These are phyloP conservation scores for Trichoplusia ni DNA, from an alignment of 1,140 invertebrate genomes.

Conservation along the genomic window DNA sequence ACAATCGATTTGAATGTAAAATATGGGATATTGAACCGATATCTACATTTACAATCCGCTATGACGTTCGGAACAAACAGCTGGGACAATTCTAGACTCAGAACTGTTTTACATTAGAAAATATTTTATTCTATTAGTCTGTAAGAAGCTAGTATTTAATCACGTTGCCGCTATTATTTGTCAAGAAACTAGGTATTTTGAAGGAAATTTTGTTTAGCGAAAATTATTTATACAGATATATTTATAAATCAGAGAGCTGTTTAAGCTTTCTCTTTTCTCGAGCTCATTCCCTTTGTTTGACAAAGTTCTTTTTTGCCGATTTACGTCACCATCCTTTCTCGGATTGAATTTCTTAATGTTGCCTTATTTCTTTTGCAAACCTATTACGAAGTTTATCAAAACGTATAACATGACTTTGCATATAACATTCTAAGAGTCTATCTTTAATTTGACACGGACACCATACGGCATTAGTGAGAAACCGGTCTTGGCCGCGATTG, in stretches of 20 bases:
- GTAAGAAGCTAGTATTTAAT: background rate
- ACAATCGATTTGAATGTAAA: constrained; percentile 39
- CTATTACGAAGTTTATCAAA: background rate
- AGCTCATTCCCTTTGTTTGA: no score
- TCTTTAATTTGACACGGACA: constrained; percentile 11
- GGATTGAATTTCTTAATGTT: background rate
- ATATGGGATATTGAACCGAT: constrained; percentile 39
- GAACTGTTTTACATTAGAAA: constrained; percentile 8
- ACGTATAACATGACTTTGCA: background rate
- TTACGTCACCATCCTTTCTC: no score
- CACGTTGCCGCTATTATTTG: background rate
- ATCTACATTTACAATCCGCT: constrained; percentile 35
- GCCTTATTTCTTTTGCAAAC: background rate
- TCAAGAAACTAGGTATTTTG: background rate
- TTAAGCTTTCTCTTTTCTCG: no score
- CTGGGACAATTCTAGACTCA: constrained; percentile 18
- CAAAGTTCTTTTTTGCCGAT: no score
- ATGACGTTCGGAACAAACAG: constrained; percentile 32
- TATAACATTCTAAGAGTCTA: background rate
- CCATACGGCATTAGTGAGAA: constrained; percentile 25
- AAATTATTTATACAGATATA: no score
- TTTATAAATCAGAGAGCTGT: no score
- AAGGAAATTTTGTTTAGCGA: no score
- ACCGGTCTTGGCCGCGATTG: constrained; percentile 61
- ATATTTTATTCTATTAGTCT: background rate